Conservation (phyloP, 2,113 vertebrate species). For the Polypterus senegalus region DNA sequence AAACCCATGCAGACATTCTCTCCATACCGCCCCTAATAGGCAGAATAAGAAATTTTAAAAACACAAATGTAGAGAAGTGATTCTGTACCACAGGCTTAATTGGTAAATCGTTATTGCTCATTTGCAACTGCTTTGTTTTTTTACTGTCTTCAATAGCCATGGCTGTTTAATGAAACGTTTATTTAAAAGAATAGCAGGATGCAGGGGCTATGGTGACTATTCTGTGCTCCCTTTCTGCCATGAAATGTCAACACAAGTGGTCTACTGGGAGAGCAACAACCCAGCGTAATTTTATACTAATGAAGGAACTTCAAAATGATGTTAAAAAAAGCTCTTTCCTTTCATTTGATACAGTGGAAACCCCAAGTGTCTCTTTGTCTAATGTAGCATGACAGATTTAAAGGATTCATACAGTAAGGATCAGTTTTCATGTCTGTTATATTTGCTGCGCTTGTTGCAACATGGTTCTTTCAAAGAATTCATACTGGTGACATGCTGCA, state of each 20-base stretch:
- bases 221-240: not conserved
- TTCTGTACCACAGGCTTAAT: too few species aligned
- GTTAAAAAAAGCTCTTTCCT: conserved; percentile 6
- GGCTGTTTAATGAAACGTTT: too few species aligned
- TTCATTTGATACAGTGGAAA: conserved; percentile 4
- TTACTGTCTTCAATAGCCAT: too few species aligned
- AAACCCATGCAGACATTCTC: too few species aligned
- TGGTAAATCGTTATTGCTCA: too few species aligned
- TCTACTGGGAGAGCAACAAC: not conserved
- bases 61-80: too few species aligned
- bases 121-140: too few species aligned
- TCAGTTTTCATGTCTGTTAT: conserved; percentile 1
- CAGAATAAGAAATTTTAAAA: too few species aligned
- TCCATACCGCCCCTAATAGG: too few species aligned
- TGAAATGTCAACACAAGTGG: conserved; percentile 9
- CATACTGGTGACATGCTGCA: conserved; percentile 11
- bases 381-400: conserved; percentile 10
- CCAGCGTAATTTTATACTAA: conserved; percentile 1
- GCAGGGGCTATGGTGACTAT: not conserved
- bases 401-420: conserved; percentile 1
- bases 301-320: conserved; percentile 9
- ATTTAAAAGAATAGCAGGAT: not conserved
- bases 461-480: not conserved
- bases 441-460: not conserved
- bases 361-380: conserved; percentile 6